phyloP scores from a whole-genome alignment of 2,113 vertebrate species.

The Calidris pugnax region DNA sequence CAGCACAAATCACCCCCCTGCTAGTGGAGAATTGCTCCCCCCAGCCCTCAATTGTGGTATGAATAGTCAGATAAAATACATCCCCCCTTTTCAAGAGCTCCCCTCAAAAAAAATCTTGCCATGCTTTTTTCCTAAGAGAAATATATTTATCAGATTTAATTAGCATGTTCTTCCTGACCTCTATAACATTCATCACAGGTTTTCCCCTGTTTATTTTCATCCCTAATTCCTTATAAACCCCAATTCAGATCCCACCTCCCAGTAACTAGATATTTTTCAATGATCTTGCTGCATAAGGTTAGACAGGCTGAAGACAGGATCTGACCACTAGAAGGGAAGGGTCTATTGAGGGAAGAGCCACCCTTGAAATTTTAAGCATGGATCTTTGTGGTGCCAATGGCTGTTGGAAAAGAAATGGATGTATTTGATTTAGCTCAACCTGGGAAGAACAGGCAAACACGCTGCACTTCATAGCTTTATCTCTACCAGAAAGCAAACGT shows the following conservation, averaged over 20 bases:
- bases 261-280: not conserved
- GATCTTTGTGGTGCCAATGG: not conserved
- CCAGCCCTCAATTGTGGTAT: not conserved
- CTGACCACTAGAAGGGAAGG: not conserved
- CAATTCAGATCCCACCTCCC: not conserved
- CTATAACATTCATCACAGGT: not conserved
- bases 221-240: not conserved
- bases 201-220: not conserved
- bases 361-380: not conserved
- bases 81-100: not conserved
- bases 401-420: not conserved
- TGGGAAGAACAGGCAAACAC: not conserved
- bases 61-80: not conserved
- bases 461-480: not conserved
- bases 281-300: not conserved
- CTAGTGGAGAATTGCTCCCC: not conserved
- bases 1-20: not conserved
- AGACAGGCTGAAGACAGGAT: not conserved
- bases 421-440: not conserved
- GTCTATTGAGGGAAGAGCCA: not conserved
- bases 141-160: not conserved
- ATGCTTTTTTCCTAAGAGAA: not conserved
- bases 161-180: not conserved
- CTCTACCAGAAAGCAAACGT: conserved; percentile 16
- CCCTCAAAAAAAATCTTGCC: not conserved